phyloP scores from a whole-genome alignment of 2,888 invertebrate species.

The Heliconius sara region DNA sequence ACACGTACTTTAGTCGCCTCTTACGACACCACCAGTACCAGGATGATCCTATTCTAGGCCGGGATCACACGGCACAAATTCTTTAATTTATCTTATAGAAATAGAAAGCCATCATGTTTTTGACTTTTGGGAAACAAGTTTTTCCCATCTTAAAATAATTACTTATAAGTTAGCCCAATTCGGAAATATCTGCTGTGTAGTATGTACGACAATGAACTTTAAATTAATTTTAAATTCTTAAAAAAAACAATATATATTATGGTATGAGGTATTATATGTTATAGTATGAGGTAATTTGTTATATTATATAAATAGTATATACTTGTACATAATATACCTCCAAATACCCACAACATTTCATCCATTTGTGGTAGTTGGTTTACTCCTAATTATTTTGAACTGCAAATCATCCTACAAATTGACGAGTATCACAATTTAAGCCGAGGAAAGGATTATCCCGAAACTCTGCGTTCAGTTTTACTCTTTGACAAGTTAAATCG shows the following conservation, averaged over 20 bases:
- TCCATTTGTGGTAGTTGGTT: constrained; percentile 44
- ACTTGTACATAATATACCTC: background rate
- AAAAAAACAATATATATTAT: no score
- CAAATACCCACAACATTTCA: background rate
- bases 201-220: no score
- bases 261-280: no score
- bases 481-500: constrained; percentile 78
- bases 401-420: constrained; percentile 53
- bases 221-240: no score
- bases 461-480: constrained; percentile 69
- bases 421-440: constrained; percentile 63
- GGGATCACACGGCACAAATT: no score
- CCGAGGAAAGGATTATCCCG: constrained; percentile 63
- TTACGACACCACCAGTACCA: no score
- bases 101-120: background rate
- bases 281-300: no score
- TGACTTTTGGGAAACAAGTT: background rate
- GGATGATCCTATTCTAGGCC: no score
- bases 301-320: no score
- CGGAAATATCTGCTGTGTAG: no score
- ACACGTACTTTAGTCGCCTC: no score
- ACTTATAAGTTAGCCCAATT: no score
- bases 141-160: background rate
- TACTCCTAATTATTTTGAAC: constrained; percentile 43
- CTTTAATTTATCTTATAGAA: constrained; percentile 3